Base-by-base conservation (phyloP, 2,797 vertebrate species). In the Peromyscus attwateri region DNA sequence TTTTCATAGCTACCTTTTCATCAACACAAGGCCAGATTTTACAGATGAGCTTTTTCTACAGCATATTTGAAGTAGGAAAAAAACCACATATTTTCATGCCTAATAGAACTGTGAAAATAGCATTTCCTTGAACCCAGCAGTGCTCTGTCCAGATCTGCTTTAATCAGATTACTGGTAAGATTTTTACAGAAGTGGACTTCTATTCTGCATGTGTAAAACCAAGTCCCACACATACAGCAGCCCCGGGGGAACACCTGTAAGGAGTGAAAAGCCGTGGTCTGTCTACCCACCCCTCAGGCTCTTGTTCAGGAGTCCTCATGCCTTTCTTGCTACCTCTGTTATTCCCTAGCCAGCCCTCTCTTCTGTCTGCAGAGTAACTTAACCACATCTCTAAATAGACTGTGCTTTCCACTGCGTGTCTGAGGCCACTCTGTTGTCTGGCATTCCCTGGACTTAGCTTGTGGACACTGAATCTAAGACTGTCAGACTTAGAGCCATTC, bases 21-120 rank as follows among this genome's bases (percentile, higher is more conserved):
- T 60, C 87, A 93, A 91, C 87, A 70, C 7, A 89, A 14, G 1
- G 23, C 43, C 40, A 37, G 62, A 81, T 70, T 87, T 93, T 62
- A 46, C 31, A 95, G 92, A 43, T 79, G 13, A 9, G 31, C 0
- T 62, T 93, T 93, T 95, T 71, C 83, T n/a, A 55, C 88, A 88
- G 81, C 37, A 81, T 62, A 84, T 89, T 92, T 89, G 92, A 84
- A 68, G 40, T 80, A 14, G 81, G 88, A 70, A 79, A 92, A 92
- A 92, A 92, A 87, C 3, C 7, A 92, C 89, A 62, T 73, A 64
- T 87, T 85, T 94, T 92, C 62, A 76, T 40, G 66, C 29, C 89
- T 80, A 93, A 70, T 62, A 17, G 12, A 95, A 89, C 19, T 89
- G 43, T 64, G 93, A 76, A 76, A 29, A 89, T 1, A 81, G n/a